Evolutionary conservation across 1,140 invertebrate genomes (phyloP).

Genomic region (Oscheius sp.): DNA sequence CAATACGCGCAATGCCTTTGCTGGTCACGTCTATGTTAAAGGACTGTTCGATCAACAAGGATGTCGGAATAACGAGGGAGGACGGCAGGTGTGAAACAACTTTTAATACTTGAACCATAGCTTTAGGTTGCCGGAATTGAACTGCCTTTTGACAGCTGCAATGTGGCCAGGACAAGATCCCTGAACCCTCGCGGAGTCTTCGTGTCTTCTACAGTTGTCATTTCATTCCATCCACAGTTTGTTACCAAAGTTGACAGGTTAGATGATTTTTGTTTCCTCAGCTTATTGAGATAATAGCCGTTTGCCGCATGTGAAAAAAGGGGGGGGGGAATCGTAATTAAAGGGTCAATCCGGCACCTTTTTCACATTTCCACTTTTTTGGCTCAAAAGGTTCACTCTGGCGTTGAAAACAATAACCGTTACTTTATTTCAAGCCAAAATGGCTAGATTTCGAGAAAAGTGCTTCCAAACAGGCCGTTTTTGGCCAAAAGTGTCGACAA

Average conservation of each 20-base stretch:
- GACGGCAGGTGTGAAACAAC: slow-evolving; percentile 31
- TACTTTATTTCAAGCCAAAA: no score
- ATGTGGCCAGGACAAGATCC: slow-evolving; percentile 37
- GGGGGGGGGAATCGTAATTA: background rate
- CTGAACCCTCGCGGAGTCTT: slow-evolving; percentile 45
- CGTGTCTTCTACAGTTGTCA: slow-evolving; percentile 39
- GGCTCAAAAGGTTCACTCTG: no score
- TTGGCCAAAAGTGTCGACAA: background rate
- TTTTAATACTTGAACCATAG: background rate
- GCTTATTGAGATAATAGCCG: background rate
- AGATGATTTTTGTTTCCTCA: slow-evolving; percentile 1
- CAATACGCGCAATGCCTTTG: slow-evolving; percentile 45
- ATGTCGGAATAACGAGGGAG: slow-evolving; percentile 45
- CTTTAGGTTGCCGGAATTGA: slow-evolving; percentile 34
- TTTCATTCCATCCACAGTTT: slow-evolving; percentile 46
- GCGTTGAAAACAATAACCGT: no score
- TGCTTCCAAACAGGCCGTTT: background rate
- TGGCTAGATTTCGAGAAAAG: background rate
- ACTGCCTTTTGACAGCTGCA: slow-evolving; percentile 39
- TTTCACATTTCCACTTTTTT: no score
- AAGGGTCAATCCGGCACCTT: no score
- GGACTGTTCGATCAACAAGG: slow-evolving; percentile 42
- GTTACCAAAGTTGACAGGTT: slow-evolving; percentile 45
- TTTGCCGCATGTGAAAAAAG: background rate
- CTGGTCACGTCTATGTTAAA: slow-evolving; percentile 48